Evolutionary conservation across 1,140 invertebrate genomes (phyloP), one percentile per base, ranked within the genome.

Genomic region (Camponotus pennsylvanicus): DNA sequence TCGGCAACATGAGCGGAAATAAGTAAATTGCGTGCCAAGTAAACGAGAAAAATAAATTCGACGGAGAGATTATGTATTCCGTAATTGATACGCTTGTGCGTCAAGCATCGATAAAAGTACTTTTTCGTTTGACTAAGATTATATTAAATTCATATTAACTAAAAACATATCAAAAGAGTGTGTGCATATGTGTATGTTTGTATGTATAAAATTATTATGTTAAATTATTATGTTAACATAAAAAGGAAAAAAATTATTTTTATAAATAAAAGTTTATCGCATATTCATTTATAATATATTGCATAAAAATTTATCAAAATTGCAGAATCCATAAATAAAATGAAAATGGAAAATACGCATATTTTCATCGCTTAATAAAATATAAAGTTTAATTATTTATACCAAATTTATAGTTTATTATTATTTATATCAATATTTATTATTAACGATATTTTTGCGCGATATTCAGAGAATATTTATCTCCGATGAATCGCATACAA

Each of bases 11-110:
- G 40, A 59, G 37, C 42, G 21, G 45, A 69, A 79, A 32, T 52
- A 78, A n/a, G 42, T 66, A 40, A 21, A 79, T 37, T 45, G 45
- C 32, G n/a, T 40, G 7, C 4, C 7, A 21, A 67, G 40, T 49
- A 82, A 85, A 21, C 61, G 49, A 40, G 45, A 27, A 21, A 84
- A 52, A 67, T 66, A 59, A 86, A 55, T 45, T n/a, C 18, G 37
- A 55, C 42, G 5, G 9, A 52, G 77, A 69, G 63, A 79, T 79
- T 67, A 21, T 18, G 13, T 61, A 32, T 79, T 79, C 27, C 27
- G 45, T 34, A 69, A 63, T 77, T 42, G 18, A 63, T 32, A 45
- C 9, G 8, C 1, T 18, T 27, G 1, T 27, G 34, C 34, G 55
- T 55, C 5, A 3, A 55, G 52, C n/a, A 21, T 37, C 49, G 37